Base-by-base conservation (phyloP, 2,113 vertebrate genomes). In the Nettapus auritus region DNA sequence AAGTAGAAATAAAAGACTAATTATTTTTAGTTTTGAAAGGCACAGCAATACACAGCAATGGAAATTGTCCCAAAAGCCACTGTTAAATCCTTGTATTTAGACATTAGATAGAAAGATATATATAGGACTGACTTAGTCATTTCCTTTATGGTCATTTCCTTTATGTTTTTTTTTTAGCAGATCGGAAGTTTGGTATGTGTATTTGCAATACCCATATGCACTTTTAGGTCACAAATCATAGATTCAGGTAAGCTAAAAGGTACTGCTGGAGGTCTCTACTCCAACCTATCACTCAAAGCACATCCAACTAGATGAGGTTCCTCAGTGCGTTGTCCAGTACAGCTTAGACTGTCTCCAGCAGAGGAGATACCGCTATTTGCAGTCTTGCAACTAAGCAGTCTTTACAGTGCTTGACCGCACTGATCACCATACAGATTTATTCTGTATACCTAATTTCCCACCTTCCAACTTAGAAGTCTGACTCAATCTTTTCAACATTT, bases 251-350 rank as follows among this genome's bases (percentile, higher is more conserved):
- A 7, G 8, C 3, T 90, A n/a, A 29, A 86, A 88, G 8, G 14
- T 18, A 19, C 20, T 77, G 62, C 17, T 86, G 46, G 1, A 66
- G 19, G 8, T 11, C 12, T 81, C 7, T 50, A 50, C 3, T 19
- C 10, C 12, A 67, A 78, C 13, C 1, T 5, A 28, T 1, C 5
- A 19, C 50, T 55, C 31, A 74, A 70, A 91, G 2, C 9, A 55
- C 4, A 48, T 3, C 3, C 3, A 21, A 4, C 31, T 44, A 48
- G 3, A 21, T 12, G 2, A 89, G 3, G 2, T n/a, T 70, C 2
- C n/a, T 57, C 33, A 25, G 8, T n/a, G 4, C 4, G 5, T 64
- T 60, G 15, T 6, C 28, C 4, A 42, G 29, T 22, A 1, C 6
- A 56, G 5, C 4, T 52, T 6, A 63, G 11, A 46, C 16, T 26